These are phyloP conservation scores for Egretta garzetta DNA, from an alignment of 2,113 vertebrate genomes.

Conservation along the genomic window DNA sequence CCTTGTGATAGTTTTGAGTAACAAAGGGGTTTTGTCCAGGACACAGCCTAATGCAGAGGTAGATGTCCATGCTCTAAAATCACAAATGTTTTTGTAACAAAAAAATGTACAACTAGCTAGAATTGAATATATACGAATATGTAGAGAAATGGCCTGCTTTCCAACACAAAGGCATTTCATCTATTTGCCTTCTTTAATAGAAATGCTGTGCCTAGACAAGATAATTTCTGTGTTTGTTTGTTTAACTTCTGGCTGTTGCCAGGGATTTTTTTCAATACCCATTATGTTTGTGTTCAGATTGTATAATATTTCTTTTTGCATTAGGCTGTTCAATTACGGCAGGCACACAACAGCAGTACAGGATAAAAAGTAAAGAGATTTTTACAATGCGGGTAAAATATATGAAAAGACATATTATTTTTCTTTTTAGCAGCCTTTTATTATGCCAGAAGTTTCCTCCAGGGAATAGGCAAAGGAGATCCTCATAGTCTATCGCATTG, in stretches of 20 bases:
- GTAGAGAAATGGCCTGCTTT: not conserved
- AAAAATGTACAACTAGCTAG: not conserved
- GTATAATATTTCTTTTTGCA: conserved; percentile 42
- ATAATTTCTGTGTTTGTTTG: conserved; percentile 34
- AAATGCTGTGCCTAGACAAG: not conserved
- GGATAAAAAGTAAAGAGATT: not conserved
- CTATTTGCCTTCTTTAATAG: not conserved
- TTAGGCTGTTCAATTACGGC: conserved; percentile 1
- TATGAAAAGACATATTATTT: not conserved
- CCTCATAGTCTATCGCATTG: not conserved
- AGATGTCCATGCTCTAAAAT: not conserved
- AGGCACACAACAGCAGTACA: not conserved
- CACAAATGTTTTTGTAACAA: not conserved
- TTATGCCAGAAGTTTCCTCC: conserved; percentile 5
- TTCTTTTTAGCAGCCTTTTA: conserved; percentile 13
- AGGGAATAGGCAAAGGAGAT: not conserved
- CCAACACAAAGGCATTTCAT: not conserved
- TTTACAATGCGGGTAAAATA: not conserved
- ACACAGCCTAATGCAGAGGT: not conserved
- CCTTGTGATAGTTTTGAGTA: conserved; percentile 34
- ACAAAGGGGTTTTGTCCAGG: conserved; percentile 12
- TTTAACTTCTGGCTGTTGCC: conserved; percentile 26
- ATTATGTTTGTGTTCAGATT: conserved; percentile 26
- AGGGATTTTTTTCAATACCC: conserved; percentile 7
- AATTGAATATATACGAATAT: not conserved